Conservation (phyloP, 2,888 invertebrate species). For the Himalopsyche japonica region DNA sequence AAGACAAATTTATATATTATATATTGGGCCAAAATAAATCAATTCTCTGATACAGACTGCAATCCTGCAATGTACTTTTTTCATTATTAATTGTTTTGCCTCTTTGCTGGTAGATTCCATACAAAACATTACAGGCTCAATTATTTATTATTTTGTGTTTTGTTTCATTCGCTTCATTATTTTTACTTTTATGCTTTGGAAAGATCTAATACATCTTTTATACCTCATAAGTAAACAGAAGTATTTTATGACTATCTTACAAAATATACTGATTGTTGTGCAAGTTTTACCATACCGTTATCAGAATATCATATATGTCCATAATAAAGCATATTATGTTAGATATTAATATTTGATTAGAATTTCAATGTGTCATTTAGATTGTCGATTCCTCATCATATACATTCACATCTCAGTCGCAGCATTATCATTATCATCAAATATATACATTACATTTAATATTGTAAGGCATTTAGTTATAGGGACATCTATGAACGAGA, state of each 20-base stretch:
- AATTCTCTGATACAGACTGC: too few species aligned
- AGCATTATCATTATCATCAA: neutral
- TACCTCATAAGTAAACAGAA: neutral
- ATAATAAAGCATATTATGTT: neutral
- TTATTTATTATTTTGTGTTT: conserved; percentile 28
- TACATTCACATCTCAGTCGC: neutral
- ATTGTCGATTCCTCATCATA: neutral
- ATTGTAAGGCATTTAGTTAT: too few species aligned
- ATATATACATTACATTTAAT: too few species aligned
- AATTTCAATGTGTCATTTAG: neutral
- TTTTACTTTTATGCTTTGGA: conserved; percentile 11
- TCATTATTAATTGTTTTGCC: neutral
- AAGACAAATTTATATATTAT: too few species aligned
- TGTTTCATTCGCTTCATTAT: conserved; percentile 15
- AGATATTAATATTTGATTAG: neutral
- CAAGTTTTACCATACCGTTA: neutral
- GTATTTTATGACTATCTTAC: neutral
- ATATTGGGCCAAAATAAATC: too few species aligned
- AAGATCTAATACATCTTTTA: neutral
- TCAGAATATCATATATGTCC: neutral
- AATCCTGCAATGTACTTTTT: too few species aligned
- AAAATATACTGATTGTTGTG: neutral
- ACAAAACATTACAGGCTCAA: neutral
- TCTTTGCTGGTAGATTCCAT: neutral
- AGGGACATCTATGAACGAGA: too few species aligned